A percentile compares a stretch with the other conserved stretches of the same genome.
Evolutionary conservation across 2,797 vertebrate genomes (phyloP).

Genomic region (Sphenodon punctatus): DNA sequence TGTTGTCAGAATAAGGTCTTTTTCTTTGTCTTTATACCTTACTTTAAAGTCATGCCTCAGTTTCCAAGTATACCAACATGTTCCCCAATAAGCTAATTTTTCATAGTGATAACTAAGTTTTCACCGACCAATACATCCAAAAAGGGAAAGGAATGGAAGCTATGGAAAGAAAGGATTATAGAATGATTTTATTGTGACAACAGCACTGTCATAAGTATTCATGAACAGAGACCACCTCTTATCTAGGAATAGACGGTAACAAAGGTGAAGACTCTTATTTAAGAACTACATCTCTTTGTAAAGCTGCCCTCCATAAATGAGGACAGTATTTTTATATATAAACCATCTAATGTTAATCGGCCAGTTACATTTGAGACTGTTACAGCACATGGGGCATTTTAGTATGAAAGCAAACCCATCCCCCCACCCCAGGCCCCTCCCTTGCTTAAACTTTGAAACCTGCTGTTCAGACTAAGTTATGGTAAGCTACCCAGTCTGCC

Average conservation of each 20-base stretch:
- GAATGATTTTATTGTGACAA: constrained; percentile 66
- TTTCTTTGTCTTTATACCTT: no score
- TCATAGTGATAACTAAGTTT: neutral
- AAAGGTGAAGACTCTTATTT: constrained; percentile 40
- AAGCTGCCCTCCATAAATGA: neutral
- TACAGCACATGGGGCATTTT: constrained; percentile 32
- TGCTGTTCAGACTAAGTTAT: neutral
- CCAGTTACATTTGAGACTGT: constrained; percentile 46
- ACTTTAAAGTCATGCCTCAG: no score
- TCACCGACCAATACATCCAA: neutral
- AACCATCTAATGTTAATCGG: constrained; percentile 54
- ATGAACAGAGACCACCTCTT: constrained; percentile 60
- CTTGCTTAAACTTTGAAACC: neutral
- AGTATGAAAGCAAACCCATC: constrained; percentile 11
- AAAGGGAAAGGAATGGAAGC: constrained; percentile 60
- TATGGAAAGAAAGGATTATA: constrained; percentile 43
- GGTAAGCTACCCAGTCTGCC: neutral
- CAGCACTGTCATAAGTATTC: constrained; percentile 60
- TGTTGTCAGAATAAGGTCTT: no score
- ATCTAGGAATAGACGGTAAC: constrained; percentile 26
- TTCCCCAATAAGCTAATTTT: neutral
- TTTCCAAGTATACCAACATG: neutral
- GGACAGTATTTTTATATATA: constrained; percentile 42
- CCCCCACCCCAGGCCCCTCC: neutral
- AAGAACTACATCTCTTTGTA: constrained; percentile 48